Evolutionary conservation across 1,140 invertebrate species (phyloP), one percentile per base, ranked within the genome.

Genomic region (Meloidogyne chitwoodi): DNA sequence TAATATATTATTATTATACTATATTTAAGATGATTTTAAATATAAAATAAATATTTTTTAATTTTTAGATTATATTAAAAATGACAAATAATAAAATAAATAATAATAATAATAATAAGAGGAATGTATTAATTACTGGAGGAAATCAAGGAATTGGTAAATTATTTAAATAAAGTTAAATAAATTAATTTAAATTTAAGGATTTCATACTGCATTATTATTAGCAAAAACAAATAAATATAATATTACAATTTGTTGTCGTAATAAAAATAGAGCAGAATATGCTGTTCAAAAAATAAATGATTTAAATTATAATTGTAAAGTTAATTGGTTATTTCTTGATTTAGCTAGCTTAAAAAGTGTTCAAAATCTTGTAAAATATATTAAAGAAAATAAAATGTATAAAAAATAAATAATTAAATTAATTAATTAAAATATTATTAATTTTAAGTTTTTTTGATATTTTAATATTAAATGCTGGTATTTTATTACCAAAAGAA

Each of bases 81-180:
- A 34, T 34, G 31, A 34, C 31, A 34, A 4, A 4, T 4, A 34
- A 2, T 34, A 34, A 2, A 34, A 34, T 10, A 34, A 4, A 4
- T 4, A 34, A 2, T 4, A 34, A 34, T 34, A 34, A 34, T 34
- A 34, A 34, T n/a, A n/a, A n/a, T n/a, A n/a, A n/a, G n/a, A n/a
- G n/a, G 10, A 2, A 34, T 44, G 76, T 66, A 31, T 29, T 77
- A 12, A 67, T 77, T 27, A 77, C 76, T 56, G 76, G 76, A 10
- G 76, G 27, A 16, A 77, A 77, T 63, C 76, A 77, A 68, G 76
- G 76, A 6, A 77, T 77, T 29, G 76, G 76, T 65, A 34, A 34
- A 34, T 34, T 34, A 4, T 4, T 4, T 4, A 34, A 34, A 34
- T 34, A 34, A 3, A 34, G 10, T 34, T 4, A 4, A 34, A 34